Percentiles rank a stretch among this genome's conserved stretches.
These are phyloP conservation scores for Habroteleia sp. DNA, from an alignment of 2,888 invertebrate genomes.

Conservation along the genomic window DNA sequence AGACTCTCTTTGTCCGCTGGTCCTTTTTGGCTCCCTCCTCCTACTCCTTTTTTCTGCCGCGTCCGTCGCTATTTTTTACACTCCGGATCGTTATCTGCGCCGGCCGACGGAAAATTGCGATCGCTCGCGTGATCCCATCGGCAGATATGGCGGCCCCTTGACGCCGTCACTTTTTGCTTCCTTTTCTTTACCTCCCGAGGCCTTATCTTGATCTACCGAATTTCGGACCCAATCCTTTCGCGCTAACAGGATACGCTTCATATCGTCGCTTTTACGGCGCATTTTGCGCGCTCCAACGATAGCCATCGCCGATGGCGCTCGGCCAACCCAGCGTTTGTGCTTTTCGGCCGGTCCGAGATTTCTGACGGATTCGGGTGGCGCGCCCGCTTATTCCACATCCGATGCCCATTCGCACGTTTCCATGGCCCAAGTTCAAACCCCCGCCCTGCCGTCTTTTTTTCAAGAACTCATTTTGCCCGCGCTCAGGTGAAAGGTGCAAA, in stretches of 20 bases:
- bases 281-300: conserved; percentile 35
- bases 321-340: conserved; percentile 17
- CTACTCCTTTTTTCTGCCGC: conserved; percentile 7
- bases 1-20: conserved; percentile 66
- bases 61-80: conserved; percentile 53
- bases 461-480: conserved; percentile 7
- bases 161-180: conserved; percentile 39
- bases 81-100: conserved; percentile 61
- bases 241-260: conserved; percentile 40
- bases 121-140: conserved; percentile 57
- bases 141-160: conserved; percentile 61
- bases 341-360: conserved; percentile 14
- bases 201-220: conserved; percentile 47
- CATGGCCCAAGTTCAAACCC: conserved; percentile 1
- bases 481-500: conserved; percentile 39
- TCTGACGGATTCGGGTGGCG: conserved; percentile 27
- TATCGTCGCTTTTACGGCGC: conserved; percentile 21
- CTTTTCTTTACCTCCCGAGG: neutral
- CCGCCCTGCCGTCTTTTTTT: neutral
- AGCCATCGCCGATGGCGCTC: conserved; percentile 16
- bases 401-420: conserved; percentile 17
- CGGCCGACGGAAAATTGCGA: conserved; percentile 59
- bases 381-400: neutral
- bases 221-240: conserved; percentile 35
- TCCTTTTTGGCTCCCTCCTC: conserved; percentile 22